A percentile compares a stretch with the other conserved stretches of the same genome.
These are phyloP conservation scores for Lycophotia porphyrea DNA, from an alignment of 2,888 invertebrate genomes.

Conservation along the genomic window DNA sequence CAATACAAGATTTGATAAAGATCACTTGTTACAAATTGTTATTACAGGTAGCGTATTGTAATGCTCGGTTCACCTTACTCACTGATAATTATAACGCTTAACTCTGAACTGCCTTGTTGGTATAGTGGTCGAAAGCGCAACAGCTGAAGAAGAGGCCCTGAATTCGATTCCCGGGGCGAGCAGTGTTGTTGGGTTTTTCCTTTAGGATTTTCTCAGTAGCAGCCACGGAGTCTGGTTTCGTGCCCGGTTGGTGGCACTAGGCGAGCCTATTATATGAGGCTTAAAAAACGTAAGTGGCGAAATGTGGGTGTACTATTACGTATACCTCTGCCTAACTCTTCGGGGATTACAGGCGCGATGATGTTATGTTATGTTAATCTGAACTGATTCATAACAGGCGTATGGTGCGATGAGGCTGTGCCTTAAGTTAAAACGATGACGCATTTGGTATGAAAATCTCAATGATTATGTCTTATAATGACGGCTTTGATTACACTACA, in stretches of 20 bases:
- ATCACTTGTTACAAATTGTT: neutral
- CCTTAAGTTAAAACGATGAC: conserved; percentile 16
- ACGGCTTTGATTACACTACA: conserved; percentile 27
- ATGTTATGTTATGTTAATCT: neutral
- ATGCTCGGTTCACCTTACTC: neutral
- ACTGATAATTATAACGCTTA: no score
- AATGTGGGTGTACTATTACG: no score
- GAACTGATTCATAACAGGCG: neutral
- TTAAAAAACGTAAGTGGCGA: neutral
- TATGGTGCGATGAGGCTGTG: neutral
- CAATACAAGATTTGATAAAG: neutral
- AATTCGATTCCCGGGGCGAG: neutral
- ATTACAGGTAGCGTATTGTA: neutral
- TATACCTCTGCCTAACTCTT: neutral
- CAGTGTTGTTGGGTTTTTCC: neutral
- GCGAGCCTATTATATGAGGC: neutral
- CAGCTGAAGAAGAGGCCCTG: neutral
- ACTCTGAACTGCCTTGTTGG: no score
- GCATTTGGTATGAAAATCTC: conserved; percentile 24
- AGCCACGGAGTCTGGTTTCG: neutral
- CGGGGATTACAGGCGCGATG: neutral
- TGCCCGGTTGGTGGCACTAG: neutral
- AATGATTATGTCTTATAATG: conserved; percentile 37
- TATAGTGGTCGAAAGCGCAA: no score
- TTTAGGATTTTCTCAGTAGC: neutral